phyloP scores from a whole-genome alignment of 2,888 invertebrate species.

The Dione vanillae region DNA sequence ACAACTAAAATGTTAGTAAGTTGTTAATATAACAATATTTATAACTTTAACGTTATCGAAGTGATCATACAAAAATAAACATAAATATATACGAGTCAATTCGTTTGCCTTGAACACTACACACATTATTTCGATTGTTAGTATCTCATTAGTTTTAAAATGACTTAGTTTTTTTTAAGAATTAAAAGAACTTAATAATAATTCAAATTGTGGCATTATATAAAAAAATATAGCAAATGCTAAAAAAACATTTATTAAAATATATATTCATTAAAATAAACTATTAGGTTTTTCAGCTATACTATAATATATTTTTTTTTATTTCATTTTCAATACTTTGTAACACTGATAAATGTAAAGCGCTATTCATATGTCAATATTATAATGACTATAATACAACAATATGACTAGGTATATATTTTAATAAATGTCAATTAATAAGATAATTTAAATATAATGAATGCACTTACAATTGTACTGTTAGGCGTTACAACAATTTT shows the following conservation, averaged over 20 bases:
- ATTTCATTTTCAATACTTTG: neutral
- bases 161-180: conserved; percentile 41
- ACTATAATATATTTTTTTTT: neutral
- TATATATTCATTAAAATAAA: neutral
- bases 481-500: conserved; percentile 53
- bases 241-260: conserved; percentile 21
- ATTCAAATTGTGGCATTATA: neutral
- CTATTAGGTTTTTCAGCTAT: neutral
- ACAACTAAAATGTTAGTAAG: too few relatives aligned
- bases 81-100: conserved; percentile 33
- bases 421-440: conserved; percentile 5
- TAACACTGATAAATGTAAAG: too few relatives aligned
- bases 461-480: conserved; percentile 70
- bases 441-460: conserved; percentile 47
- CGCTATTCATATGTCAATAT: neutral
- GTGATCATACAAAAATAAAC: conserved; percentile 22
- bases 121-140: conserved; percentile 26
- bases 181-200: conserved; percentile 27
- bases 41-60: conserved; percentile 25
- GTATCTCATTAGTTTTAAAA: conserved; percentile 35
- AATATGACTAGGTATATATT: neutral
- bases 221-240: neutral
- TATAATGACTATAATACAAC: neutral
- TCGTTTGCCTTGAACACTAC: conserved; percentile 31
- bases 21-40: neutral